Evolutionary conservation across 2,797 vertebrate species (phyloP), one percentile per base, ranked within the genome.

Genomic region (Pempheris klunzingeri): DNA sequence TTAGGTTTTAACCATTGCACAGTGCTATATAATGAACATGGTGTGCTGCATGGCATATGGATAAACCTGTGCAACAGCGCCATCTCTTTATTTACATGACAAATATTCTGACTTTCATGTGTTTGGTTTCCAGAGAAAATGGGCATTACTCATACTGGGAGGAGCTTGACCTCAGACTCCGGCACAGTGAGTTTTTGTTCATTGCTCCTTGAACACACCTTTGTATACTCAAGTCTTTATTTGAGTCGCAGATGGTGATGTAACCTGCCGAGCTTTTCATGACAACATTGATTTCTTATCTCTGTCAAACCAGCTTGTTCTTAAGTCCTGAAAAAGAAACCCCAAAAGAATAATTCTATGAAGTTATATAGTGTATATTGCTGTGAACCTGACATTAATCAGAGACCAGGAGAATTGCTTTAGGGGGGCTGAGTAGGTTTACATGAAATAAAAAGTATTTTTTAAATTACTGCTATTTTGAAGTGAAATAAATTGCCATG

Each of bases 131-230:
- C 58, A 92, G 87, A 88, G 44, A 85, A 78, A 86, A 78, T 79
- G 69, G 73, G 57, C 11, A 26, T 73, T 24, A 36, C 34, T 87
- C 81, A 85, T 12, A 65, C 82, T 26, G 85, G 83, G 36, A 89
- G 87, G 78, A 91, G 85, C 64, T 65, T 89, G 30, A 81, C 82
- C n/a, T 74, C 83, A 26, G 94, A 94, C 36, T 58, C 80, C 55
- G 71, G 64, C 47, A 55, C 71, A 8, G 92, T 93, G 77, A 90
- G 89, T 82, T 38, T 74, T 41, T 63, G 3, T 73, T 43, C 28
- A 38, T 7, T n/a, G 5, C 0, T 53, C 11, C 46, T 41, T 50
- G 0, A 34, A 74, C 9, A 26, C 38, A 66, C 59, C 55, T 76
- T 36, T 66, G 2, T 58, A 2, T 62, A 28, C 22, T 36, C 26